Percentiles rank a stretch among this genome's conserved stretches.
These are phyloP conservation scores for Parnassius orleans DNA, from an alignment of 2,888 invertebrate genomes.

Conservation along the genomic window DNA sequence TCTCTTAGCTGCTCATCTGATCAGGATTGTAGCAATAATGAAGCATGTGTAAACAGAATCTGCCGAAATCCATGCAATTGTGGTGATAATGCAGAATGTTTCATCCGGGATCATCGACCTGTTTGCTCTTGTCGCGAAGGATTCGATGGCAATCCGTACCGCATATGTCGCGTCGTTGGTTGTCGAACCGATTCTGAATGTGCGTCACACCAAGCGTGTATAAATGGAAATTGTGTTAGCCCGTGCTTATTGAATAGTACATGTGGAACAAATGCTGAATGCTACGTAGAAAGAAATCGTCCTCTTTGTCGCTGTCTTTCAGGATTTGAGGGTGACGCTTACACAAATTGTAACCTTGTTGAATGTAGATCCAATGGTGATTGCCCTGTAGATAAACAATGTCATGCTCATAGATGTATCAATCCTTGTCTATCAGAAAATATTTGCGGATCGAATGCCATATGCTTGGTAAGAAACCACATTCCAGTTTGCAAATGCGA, in stretches of 20 bases:
- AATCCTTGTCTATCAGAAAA: slow-evolving; percentile 90
- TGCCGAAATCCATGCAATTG: slow-evolving; percentile 95
- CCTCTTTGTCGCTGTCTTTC: slow-evolving; percentile 90
- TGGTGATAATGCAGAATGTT: slow-evolving; percentile 91
- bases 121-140: slow-evolving; percentile 92
- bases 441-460: slow-evolving; percentile 88
- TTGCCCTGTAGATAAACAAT: slow-evolving; percentile 91
- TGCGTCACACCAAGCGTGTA: slow-evolving; percentile 89
- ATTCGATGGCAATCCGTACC: slow-evolving; percentile 92
- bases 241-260: slow-evolving; percentile 90
- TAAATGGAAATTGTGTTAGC: slow-evolving; percentile 91
- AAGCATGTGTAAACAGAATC: slow-evolving; percentile 92
- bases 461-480: slow-evolving; percentile 91
- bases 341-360: slow-evolving; percentile 86
- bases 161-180: slow-evolving; percentile 89
- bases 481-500: slow-evolving; percentile 93
- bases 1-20: slow-evolving; percentile 90
- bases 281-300: slow-evolving; percentile 86
- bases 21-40: slow-evolving; percentile 87
- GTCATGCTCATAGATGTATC: slow-evolving; percentile 91
- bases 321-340: slow-evolving; percentile 91
- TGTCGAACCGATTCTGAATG: slow-evolving; percentile 93
- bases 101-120: slow-evolving; percentile 90
- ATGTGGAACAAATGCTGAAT: slow-evolving; percentile 92
- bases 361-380: slow-evolving; percentile 94